These are phyloP conservation scores for Itoplectis maculator DNA, from an alignment of 2,888 invertebrate species.

Conservation along the genomic window DNA sequence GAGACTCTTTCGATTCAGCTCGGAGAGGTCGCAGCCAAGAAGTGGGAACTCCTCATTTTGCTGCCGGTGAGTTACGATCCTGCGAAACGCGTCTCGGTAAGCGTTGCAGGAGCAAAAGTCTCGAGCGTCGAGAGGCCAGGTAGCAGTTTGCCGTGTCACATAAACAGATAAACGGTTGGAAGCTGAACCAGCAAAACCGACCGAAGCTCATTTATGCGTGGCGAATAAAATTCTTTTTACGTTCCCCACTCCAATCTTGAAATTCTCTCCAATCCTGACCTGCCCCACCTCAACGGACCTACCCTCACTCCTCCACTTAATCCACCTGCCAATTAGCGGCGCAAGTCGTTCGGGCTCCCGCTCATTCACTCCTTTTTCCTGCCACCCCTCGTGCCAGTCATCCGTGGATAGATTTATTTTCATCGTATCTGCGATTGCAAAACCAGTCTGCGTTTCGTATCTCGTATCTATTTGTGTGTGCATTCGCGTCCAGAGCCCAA, in stretches of 20 bases:
- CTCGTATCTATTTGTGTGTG: background rate
- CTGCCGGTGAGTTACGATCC: slow-evolving; percentile 54
- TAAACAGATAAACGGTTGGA: slow-evolving; percentile 43
- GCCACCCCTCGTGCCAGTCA: slow-evolving; percentile 32
- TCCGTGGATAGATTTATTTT: slow-evolving; percentile 24
- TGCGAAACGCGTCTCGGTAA: slow-evolving; percentile 15
- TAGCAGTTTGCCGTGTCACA: slow-evolving; percentile 52
- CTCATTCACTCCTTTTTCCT: slow-evolving; percentile 26
- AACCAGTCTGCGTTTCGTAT: background rate
- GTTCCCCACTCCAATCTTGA: slow-evolving; percentile 9
- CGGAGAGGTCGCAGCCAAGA: slow-evolving; percentile 17
- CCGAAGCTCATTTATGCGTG: slow-evolving; percentile 37
- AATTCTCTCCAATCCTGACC: background rate
- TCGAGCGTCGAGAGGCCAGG: background rate
- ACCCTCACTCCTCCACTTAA: background rate
- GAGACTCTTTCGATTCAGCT: background rate
- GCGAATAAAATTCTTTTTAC: slow-evolving; percentile 19
- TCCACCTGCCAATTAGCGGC: slow-evolving; percentile 27
- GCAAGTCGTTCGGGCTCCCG: slow-evolving; percentile 1
- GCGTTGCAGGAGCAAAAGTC: slow-evolving; percentile 14
- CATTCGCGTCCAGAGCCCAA: background rate
- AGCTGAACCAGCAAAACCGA: slow-evolving; percentile 4
- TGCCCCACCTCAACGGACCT: background rate
- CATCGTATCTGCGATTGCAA: slow-evolving; percentile 15
- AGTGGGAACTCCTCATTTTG: slow-evolving; percentile 47